Evolutionary conservation across 2,113 vertebrate species (phyloP).

Genomic region (Sturnus vulgaris): DNA sequence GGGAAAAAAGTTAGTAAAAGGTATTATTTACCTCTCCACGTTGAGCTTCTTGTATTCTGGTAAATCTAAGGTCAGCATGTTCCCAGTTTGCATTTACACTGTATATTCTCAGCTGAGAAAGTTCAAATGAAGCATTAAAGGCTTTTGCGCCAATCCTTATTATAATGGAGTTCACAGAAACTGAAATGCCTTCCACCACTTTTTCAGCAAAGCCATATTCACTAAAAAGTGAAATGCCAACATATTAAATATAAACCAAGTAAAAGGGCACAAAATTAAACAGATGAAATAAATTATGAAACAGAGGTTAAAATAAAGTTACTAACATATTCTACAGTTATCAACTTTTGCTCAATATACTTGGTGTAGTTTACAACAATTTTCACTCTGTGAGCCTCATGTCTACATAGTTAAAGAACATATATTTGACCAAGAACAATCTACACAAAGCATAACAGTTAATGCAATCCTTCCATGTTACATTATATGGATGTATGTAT

Average conservation of each 20-base stretch:
- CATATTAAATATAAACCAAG: background rate
- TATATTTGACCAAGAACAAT: background rate
- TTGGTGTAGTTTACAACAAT: background rate
- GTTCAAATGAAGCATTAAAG: slow-evolving; percentile 97
- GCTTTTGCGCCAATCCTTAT: slow-evolving; percentile 96
- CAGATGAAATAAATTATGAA: background rate
- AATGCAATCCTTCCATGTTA: background rate
- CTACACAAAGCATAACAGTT: background rate
- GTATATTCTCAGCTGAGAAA: slow-evolving; percentile 95
- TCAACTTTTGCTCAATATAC: background rate
- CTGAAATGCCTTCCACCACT: slow-evolving; percentile 95
- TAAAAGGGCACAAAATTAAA: background rate
- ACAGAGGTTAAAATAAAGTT: background rate
- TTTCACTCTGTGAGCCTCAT: background rate
- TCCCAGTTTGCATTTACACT: slow-evolving; percentile 96
- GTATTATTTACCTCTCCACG: slow-evolving; percentile 84
- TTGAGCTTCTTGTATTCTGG: slow-evolving; percentile 90
- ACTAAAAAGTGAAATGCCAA: slow-evolving; percentile 73
- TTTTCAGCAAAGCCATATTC: slow-evolving; percentile 99
- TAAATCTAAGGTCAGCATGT: slow-evolving; percentile 85
- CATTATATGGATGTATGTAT: background rate
- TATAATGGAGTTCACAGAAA: slow-evolving; percentile 95
- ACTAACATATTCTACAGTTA: background rate
- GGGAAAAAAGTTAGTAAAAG: background rate
- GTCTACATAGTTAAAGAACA: background rate